Conservation (phyloP, 2,113 vertebrate species). For the Myotis brandtii region DNA sequence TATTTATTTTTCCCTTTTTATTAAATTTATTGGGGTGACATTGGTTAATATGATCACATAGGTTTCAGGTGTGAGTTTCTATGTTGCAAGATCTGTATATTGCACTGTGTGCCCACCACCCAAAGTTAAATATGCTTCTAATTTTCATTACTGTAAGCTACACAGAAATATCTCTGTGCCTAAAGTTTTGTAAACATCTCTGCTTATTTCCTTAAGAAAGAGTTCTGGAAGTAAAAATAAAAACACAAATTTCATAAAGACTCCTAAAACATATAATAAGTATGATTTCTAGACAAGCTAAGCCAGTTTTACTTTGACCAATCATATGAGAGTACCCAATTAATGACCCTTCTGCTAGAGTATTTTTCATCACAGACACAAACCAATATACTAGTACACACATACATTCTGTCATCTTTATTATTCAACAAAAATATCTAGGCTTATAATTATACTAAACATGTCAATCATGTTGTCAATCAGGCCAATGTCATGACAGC, state of each 20-base stretch:
- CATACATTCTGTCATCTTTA: background rate
- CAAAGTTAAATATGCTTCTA: background rate
- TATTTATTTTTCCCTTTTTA: no score
- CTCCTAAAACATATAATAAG: background rate
- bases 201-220: constrained; percentile 27
- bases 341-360: background rate
- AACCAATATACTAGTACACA: background rate
- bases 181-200: constrained; percentile 1
- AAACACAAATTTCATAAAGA: background rate
- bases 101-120: no score
- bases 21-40: no score
- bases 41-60: no score
- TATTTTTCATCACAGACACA: background rate
- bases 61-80: no score
- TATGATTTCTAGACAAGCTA: background rate
- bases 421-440: background rate
- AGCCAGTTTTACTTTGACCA: background rate
- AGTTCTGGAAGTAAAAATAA: background rate
- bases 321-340: background rate
- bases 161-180: background rate
- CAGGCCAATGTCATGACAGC: background rate
- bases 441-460: background rate
- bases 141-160: background rate
- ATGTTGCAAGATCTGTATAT: no score
- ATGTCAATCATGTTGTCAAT: background rate